Evolutionary conservation across 2,797 vertebrate species (phyloP), one percentile per base, ranked within the genome.

Genomic region (Semotilus atromaculatus): DNA sequence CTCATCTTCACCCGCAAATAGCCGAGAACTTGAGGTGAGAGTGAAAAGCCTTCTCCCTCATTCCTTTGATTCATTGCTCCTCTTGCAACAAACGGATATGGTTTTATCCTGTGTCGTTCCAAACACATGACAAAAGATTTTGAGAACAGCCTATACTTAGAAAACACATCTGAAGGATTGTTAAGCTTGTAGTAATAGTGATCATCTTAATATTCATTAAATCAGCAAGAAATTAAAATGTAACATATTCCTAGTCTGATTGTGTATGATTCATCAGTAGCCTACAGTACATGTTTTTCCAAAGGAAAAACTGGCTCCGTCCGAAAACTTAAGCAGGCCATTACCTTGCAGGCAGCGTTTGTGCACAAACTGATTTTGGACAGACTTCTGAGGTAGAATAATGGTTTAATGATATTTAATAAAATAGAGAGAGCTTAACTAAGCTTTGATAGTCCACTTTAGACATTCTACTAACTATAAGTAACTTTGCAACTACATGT

Each of bases 1-100:
- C 90, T 90, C 90, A 85, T 86, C 81, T 91, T 88, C 71, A 76
- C 55, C 26, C 53, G 67, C 78, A 82, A 79, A 88, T 88, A 90
- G 89, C 77, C 31, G 81, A 82, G 77, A 88, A 85, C 75, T 79
- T 21, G 14, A 68, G 55, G 36, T 23, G 31, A 82, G 75, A 82
- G 48, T 86, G 66, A 87, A 83, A 87, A 85, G 48, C 66, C 67
- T 18, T 13, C 18, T 70, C n/a, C 26, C 26, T 68, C n/a, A 34
- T 1, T 82, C 74, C 70, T 72, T 29, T 53, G 29, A 40, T 74
- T n/a, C 26, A 45, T 21, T 40, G n/a, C 31, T 29, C 40, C 21
- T 51, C 48, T 74, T 78, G 29, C 19, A 62, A 81, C 29, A 73
- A 21, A 64, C 4, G 1, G 74, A 51, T 55, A 45, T 58, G 67